Evolutionary conservation across 23 tunicate genomes (phyloP).

Genomic region (Ciona savignyi): DNA sequence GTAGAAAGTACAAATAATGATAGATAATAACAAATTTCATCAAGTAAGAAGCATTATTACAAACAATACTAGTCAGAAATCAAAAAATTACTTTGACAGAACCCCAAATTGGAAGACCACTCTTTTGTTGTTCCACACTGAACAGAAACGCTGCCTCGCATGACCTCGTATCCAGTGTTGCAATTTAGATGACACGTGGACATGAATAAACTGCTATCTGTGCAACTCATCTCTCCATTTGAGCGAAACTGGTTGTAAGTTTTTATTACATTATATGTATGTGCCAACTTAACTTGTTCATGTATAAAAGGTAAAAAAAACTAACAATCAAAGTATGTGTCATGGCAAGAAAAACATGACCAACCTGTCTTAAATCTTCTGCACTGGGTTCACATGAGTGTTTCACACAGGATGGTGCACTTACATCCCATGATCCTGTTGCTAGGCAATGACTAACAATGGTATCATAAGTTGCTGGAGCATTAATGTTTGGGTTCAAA

Average conservation of each 20-base stretch:
- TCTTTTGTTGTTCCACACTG: slow-evolving; percentile 22
- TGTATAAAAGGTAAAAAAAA: not conserved
- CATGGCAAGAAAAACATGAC: no score
- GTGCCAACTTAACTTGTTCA: not conserved
- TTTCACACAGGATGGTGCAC: slow-evolving; percentile 30
- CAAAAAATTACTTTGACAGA: slow-evolving; percentile 36
- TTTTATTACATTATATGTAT: not conserved
- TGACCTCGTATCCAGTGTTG: slow-evolving; percentile 52
- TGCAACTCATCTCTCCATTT: slow-evolving; percentile 45
- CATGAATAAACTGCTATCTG: slow-evolving; percentile 30
- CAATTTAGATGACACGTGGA: slow-evolving; percentile 51
- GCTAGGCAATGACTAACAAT: slow-evolving; percentile 22
- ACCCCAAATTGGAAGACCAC: slow-evolving; percentile 49
- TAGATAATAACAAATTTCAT: no score
- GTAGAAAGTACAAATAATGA: no score
- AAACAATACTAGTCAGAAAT: no score
- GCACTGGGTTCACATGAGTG: slow-evolving; percentile 44
- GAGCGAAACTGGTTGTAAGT: slow-evolving; percentile 13
- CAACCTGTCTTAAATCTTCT: not conserved
- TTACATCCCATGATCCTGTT: slow-evolving; percentile 27
- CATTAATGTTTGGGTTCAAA: not conserved
- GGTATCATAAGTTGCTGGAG: not conserved
- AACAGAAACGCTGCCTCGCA: slow-evolving; percentile 19
- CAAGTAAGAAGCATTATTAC: no score
- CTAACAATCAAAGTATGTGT: no score